These are phyloP conservation scores for Neolamprologus falcicula DNA, from an alignment of 2,113 vertebrate species.

Conservation along the genomic window DNA sequence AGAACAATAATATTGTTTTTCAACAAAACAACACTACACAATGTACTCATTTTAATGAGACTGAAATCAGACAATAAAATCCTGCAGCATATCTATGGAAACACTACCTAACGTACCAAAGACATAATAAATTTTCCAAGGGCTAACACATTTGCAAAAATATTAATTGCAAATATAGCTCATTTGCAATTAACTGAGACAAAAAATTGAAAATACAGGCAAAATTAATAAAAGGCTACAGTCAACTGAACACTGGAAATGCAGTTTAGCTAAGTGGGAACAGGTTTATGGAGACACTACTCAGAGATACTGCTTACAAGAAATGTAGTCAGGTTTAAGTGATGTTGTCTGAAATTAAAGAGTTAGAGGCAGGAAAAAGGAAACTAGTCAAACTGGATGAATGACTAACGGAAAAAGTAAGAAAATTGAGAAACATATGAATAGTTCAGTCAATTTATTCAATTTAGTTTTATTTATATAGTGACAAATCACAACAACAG, in stretches of 20 bases:
- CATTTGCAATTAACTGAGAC: neutral
- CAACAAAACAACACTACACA: neutral
- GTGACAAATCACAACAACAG: neutral
- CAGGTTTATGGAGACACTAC: neutral
- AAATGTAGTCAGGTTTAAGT: neutral
- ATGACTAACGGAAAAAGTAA: neutral
- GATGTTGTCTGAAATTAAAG: neutral
- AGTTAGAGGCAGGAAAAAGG: neutral
- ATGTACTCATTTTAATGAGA: neutral
- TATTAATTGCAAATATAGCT: neutral
- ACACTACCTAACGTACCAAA: neutral
- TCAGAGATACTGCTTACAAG: neutral
- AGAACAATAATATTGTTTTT: neutral
- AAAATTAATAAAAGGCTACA: neutral
- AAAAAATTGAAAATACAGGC: neutral
- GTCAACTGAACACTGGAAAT: neutral
- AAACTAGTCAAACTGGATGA: neutral
- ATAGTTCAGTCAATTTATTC: accelerated
- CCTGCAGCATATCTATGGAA: neutral
- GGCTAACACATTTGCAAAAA: neutral
- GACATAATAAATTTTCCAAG: neutral
- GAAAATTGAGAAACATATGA: neutral
- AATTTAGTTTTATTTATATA: neutral
- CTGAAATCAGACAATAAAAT: neutral
- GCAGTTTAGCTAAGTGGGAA: neutral